A percentile compares a stretch with the other conserved stretches of the same genome.
phyloP scores from a whole-genome alignment of 1,140 invertebrate genomes.

The Papilio xuthus region DNA sequence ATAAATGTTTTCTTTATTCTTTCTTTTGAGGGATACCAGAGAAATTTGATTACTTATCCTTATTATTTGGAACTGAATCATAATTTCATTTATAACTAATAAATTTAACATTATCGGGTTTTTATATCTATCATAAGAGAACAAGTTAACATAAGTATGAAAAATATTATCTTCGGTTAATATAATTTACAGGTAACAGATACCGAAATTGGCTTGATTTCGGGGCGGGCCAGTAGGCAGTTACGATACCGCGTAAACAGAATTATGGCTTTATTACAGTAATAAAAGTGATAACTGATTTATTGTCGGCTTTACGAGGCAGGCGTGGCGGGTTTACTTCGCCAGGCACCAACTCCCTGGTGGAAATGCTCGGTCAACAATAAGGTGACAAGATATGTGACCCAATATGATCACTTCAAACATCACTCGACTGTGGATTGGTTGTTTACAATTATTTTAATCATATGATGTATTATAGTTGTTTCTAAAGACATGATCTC shows the following conservation, averaged over 20 bases:
- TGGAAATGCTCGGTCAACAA: conserved; percentile 25
- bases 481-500: too few species aligned
- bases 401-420: too few species aligned
- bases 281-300: conserved; percentile 55
- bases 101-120: too few species aligned
- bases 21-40: background rate
- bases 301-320: conserved; percentile 49
- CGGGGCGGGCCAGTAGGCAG: conserved; percentile 18
- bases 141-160: background rate
- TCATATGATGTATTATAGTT: too few species aligned
- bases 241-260: conserved; percentile 49
- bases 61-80: too few species aligned
- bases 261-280: conserved; percentile 51
- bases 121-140: background rate
- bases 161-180: conserved; percentile 41
- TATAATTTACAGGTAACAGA: conserved; percentile 38
- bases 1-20: background rate
- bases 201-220: conserved; percentile 31
- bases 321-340: background rate
- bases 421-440: too few species aligned
- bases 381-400: too few species aligned
- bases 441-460: too few species aligned
- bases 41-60: too few species aligned
- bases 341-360: background rate
- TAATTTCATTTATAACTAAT: too few species aligned